phyloP scores from a whole-genome alignment of 2,113 vertebrate genomes.

The Ifrita kowaldi region DNA sequence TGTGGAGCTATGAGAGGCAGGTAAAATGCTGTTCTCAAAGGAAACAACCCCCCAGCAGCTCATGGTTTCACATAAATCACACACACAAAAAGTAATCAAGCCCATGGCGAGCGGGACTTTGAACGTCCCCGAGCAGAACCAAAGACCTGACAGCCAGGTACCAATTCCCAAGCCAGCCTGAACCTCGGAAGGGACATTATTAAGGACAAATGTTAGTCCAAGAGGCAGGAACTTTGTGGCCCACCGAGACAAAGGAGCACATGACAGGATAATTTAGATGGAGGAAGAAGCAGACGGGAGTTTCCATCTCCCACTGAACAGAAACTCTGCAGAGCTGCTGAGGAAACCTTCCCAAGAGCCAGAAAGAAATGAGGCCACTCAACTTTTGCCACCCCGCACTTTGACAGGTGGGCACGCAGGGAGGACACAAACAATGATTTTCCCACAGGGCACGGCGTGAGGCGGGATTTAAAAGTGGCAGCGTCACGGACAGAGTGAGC shows the following conservation, averaged over 20 bases:
- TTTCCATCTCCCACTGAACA: background rate
- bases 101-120: background rate
- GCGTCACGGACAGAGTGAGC: fast-evolving
- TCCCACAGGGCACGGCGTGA: background rate
- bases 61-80: background rate
- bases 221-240: background rate
- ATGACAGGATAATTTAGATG: background rate
- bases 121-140: background rate
- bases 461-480: background rate
- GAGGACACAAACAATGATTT: fast-evolving
- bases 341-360: background rate
- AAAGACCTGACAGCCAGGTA: background rate
- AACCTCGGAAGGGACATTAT: background rate
- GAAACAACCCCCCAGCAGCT: background rate
- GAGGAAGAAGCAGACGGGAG: background rate
- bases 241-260: background rate
- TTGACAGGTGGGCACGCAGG: fast-evolving
- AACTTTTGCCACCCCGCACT: background rate
- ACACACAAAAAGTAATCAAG: background rate
- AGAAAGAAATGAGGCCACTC: background rate
- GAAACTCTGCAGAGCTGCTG: background rate
- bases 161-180: background rate
- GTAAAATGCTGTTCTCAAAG: background rate
- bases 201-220: background rate
- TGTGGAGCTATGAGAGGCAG: background rate